Percentiles rank a stretch among this genome's conserved stretches.
These are phyloP conservation scores for Colinus virginianus DNA, from an alignment of 2,113 vertebrate genomes.

Conservation along the genomic window DNA sequence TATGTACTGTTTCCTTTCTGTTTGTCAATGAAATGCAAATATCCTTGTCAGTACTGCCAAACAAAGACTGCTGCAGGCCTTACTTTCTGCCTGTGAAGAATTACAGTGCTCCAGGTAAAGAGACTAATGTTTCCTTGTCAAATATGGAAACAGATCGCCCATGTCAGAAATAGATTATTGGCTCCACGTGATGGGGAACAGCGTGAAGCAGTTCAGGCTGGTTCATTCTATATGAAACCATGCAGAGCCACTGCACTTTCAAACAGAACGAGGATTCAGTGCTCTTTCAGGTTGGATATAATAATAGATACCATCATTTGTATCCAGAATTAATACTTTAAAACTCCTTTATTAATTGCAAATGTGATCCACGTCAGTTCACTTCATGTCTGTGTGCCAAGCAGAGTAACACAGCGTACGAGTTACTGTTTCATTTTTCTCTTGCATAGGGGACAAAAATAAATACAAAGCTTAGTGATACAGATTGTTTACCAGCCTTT, in stretches of 20 bases:
- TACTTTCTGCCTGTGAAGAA: not conserved
- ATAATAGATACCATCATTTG: not conserved
- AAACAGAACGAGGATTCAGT: not conserved
- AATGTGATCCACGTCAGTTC: not conserved
- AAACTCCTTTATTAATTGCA: not conserved
- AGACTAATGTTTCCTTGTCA: slow-evolving; percentile 1
- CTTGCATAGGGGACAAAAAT: not conserved
- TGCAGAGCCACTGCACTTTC: not conserved
- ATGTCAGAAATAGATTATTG: slow-evolving; percentile 35
- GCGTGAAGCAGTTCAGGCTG: not conserved
- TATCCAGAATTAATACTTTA: not conserved
- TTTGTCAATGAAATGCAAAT: not conserved
- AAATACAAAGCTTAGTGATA: not conserved
- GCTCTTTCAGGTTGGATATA: not conserved
- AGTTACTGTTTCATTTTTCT: not conserved
- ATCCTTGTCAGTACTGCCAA: not conserved
- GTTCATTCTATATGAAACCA: not conserved
- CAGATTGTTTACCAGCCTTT: slow-evolving; percentile 26
- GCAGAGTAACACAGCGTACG: not conserved
- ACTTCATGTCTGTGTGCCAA: not conserved
- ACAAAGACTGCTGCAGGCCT: not conserved
- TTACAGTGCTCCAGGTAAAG: slow-evolving; percentile 35
- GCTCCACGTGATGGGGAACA: not conserved
- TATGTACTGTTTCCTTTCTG: not conserved
- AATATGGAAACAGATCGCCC: not conserved